Conservation (phyloP, 2,888 invertebrate genomes). For the Kuschelorhynchus macadamiae region DNA sequence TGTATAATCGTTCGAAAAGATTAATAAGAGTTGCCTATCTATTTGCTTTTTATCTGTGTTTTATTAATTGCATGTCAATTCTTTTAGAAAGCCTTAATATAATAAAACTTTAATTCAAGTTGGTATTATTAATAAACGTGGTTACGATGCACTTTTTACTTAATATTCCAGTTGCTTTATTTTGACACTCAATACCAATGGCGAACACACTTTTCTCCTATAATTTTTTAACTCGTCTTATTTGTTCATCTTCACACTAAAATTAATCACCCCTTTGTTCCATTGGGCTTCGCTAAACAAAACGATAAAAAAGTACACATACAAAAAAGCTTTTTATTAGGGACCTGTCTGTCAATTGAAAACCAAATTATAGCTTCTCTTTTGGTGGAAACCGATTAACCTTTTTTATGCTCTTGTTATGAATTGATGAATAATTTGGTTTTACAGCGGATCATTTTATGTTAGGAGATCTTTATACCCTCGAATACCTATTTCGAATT, state of each 20-base stretch:
- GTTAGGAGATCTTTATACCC: background rate
- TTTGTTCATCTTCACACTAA: slow-evolving; percentile 37
- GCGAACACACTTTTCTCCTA: slow-evolving; percentile 3
- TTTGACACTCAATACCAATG: slow-evolving; percentile 13
- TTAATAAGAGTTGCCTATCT: too few species aligned
- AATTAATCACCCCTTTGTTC: slow-evolving; percentile 45
- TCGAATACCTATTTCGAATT: too few species aligned
- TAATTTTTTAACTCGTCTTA: slow-evolving; percentile 24
- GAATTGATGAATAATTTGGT: background rate
- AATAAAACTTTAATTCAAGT: too few species aligned
- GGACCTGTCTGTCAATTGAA: slow-evolving; percentile 38
- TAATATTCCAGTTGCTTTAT: too few species aligned
- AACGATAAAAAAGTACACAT: slow-evolving; percentile 14
- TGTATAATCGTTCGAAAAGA: too few species aligned
- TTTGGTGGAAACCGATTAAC: slow-evolving; percentile 28
- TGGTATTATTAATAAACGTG: too few species aligned
- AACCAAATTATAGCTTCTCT: slow-evolving; percentile 33
- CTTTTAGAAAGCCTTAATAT: too few species aligned
- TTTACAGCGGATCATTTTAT: background rate
- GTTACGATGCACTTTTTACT: too few species aligned
- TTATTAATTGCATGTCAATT: too few species aligned
- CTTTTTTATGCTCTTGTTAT: slow-evolving; percentile 21
- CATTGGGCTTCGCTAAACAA: slow-evolving; percentile 38
- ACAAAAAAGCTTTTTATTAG: slow-evolving; percentile 38
- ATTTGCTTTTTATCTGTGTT: too few species aligned